A percentile compares a stretch with the other conserved stretches of the same genome.
phyloP scores from a whole-genome alignment of 2,888 invertebrate species.

The Eulithis testata region DNA sequence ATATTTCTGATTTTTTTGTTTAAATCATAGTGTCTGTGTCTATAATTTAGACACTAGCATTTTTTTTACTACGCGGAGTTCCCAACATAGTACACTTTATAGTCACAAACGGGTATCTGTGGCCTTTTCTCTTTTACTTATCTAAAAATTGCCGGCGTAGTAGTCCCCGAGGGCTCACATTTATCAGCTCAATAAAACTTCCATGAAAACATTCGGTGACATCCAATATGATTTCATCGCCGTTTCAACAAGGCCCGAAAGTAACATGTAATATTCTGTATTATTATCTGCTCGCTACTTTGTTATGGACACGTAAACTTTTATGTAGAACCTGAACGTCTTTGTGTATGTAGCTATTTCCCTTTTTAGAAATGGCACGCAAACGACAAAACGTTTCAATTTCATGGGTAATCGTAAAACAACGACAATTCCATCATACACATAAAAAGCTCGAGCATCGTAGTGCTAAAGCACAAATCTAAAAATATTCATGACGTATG shows the following conservation, averaged over 20 bases:
- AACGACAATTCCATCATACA: constrained; percentile 23
- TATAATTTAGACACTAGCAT: no score
- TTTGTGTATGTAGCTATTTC: constrained; percentile 49
- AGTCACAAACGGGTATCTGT: constrained; percentile 19
- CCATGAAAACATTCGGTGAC: constrained; percentile 76
- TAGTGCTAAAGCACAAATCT: constrained; percentile 21
- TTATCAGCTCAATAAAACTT: constrained; percentile 79
- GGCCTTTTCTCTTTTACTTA: constrained; percentile 61
- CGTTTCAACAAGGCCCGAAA: constrained; percentile 60
- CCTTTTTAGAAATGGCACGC: constrained; percentile 27
- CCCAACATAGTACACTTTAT: constrained; percentile 10
- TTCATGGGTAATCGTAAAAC: constrained; percentile 31
- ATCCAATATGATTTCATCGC: constrained; percentile 77
- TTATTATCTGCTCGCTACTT: constrained; percentile 64
- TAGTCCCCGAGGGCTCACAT: constrained; percentile 69
- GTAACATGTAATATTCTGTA: constrained; percentile 64
- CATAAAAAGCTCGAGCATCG: constrained; percentile 22
- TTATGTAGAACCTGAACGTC: constrained; percentile 58
- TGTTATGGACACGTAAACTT: constrained; percentile 66
- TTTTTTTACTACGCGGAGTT: no score
- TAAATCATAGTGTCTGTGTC: no score
- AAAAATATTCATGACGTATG: constrained; percentile 25
- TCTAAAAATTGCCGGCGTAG: constrained; percentile 69
- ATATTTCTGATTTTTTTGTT: no score
- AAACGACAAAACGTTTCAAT: constrained; percentile 34